Evolutionary conservation across 2,797 vertebrate genomes (phyloP), one percentile per base, ranked within the genome.

Genomic region (Chaenodraco wilsoni): DNA sequence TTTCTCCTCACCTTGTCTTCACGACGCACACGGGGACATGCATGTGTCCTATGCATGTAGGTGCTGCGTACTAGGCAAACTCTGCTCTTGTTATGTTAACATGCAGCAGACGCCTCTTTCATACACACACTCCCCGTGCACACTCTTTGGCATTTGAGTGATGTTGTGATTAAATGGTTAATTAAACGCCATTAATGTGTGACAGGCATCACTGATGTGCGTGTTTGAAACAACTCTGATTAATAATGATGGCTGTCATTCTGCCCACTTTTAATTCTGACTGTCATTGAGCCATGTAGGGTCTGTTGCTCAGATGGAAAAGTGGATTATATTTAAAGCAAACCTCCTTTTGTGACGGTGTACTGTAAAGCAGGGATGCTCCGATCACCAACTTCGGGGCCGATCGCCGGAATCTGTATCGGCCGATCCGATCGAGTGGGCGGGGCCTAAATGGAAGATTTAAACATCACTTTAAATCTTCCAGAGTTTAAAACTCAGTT

Each of bases 121-220:
- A 0, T 10, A 14, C 5, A 23, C 33, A 40, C 55, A 7, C 7
- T 21, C 15, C 14, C 6, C 37, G 46, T 9, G 8, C n/a, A 8
- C 43, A 63, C 19, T 27, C 64, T 65, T 14, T 58, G 37, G 27
- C 45, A 9, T 13, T 56, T 15, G 45, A 75, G 65, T 27, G 50
- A 77, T 78, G 74, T 65, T 85, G 69, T 81, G 69, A 86, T 79
- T 78, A 80, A 74, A 65, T 64, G 45, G 52, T 77, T 81, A 76
- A 79, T 85, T 82, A 76, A 74, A 57, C 58, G 51, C 69, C 33
- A 76, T 74, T 76, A 72, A 61, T 66, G 62, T 33, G 6, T 33
- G 64, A 77, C 68, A 67, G 60, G 64, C 81, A 50, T 50, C 17
- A 37, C 2, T 70, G 63, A 71, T 50, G 40, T 65, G 55, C 50